Conservation (phyloP, 1,140 invertebrate species). For the Chrysoperla carnea region DNA sequence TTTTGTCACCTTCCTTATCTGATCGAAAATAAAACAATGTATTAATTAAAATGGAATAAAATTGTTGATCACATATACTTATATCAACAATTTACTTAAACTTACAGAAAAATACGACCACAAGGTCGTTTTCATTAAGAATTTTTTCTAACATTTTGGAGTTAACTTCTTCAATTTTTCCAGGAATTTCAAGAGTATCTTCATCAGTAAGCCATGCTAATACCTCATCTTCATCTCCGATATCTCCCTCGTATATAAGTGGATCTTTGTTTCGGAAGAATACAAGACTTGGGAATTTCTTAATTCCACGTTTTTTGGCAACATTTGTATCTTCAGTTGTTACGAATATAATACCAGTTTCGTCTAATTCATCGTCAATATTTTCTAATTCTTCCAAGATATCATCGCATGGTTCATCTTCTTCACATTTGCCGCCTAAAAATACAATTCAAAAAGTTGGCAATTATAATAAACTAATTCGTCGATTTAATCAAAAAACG, state of each 20-base stretch:
- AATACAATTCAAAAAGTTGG: slow-evolving; percentile 1
- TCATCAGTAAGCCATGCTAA: slow-evolving; percentile 83
- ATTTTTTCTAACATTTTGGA: slow-evolving; percentile 81
- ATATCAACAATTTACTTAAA: slow-evolving; percentile 10
- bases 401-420: slow-evolving; percentile 68
- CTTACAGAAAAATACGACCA: slow-evolving; percentile 89
- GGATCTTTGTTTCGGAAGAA: slow-evolving; percentile 85
- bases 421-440: slow-evolving; percentile 65
- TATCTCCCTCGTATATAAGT: slow-evolving; percentile 58
- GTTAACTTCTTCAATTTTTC: slow-evolving; percentile 88
- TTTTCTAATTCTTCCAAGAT: slow-evolving; percentile 77
- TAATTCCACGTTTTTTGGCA: slow-evolving; percentile 75
- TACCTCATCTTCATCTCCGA: slow-evolving; percentile 81
- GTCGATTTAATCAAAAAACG: slow-evolving; percentile 17
- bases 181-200: slow-evolving; percentile 77
- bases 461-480: not conserved
- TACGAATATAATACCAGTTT: slow-evolving; percentile 84
- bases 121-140: slow-evolving; percentile 68
- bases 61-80: slow-evolving; percentile 1
- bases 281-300: slow-evolving; percentile 66
- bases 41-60: not conserved
- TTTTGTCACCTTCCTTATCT: slow-evolving; percentile 82
- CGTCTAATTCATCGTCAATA: slow-evolving; percentile 85
- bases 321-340: slow-evolving; percentile 70
- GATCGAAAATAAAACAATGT: slow-evolving; percentile 10